Base-by-base conservation (phyloP, 2,797 vertebrate species). In the Phalloptychus januarius region DNA sequence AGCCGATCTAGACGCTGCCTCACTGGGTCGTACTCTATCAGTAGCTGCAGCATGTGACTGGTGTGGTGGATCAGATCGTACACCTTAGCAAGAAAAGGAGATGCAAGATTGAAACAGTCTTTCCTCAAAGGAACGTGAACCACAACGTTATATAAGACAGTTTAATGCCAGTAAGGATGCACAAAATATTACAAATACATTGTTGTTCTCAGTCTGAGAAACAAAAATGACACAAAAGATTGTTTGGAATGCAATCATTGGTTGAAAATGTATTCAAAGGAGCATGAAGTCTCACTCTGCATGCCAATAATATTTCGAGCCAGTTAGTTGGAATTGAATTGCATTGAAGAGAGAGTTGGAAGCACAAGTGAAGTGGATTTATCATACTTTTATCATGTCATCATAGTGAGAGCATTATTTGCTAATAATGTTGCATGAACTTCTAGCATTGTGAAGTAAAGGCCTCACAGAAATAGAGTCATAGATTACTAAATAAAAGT, bases 11-110 rank as follows among this genome's bases (percentile, higher is more conserved):
- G 87, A 73, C 95, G 96, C 92, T 97, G 97, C 5, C 97, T 96
- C 86, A 98, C 97, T 0, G 97, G 98, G 88, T 99, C 97, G 0
- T 98, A 98, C 85, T 99, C 98, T 3, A 99, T 97, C 28, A 99
- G 95, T 87, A 99, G 95, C 94, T 99, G 98, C 69, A 99, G 96
- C 0, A 97, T 97, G 88, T 97, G 97, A 93, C 96, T 97, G 18
- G 97, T 97, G 87, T 95, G 94, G 91, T 96, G 96, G 87, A 99
- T 97, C 7, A 97, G 92, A 58, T 97, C 95, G 80, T 98, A 97
- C 87, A 98, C 97, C 98, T 99, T 36, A 11, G 78, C 0, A 10
- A 50, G 52, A 46, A 5, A 71, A 71, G 4, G 7, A n/a, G 1
- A 36, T 46, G 23, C 6, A 20, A 11, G 40, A 25, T 23, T 69